Percentiles rank a stretch among this genome's conserved stretches.
phyloP scores from a whole-genome alignment of 2,888 invertebrate species.

The Stenoptilia bipunctidactyla region DNA sequence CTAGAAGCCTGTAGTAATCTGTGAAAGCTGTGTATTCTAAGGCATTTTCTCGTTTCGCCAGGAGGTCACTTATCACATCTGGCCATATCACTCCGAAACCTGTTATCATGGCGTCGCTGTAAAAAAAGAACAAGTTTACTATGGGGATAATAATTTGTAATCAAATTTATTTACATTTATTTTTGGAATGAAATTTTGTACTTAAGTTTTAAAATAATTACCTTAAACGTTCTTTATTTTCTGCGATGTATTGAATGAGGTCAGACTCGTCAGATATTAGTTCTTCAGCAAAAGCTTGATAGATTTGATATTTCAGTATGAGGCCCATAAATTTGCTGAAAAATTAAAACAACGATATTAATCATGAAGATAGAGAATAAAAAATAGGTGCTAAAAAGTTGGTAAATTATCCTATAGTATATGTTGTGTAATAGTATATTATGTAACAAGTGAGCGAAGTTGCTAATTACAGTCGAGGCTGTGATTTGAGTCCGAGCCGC shows the following conservation, averaged over 20 bases:
- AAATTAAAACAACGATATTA: no score
- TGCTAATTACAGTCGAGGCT: no score
- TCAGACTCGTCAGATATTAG: slow-evolving; percentile 51
- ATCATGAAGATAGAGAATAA: no score
- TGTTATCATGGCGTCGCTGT: slow-evolving; percentile 54
- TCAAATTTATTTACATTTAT: slow-evolving; percentile 1
- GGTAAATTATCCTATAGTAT: no score
- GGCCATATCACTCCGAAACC: slow-evolving; percentile 56
- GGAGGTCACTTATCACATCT: slow-evolving; percentile 57
- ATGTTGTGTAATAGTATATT: no score
- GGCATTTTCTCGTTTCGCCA: slow-evolving; percentile 55
- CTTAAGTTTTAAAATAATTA: slow-evolving; percentile 25
- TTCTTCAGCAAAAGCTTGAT: slow-evolving; percentile 62
- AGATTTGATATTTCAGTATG: slow-evolving; percentile 70
- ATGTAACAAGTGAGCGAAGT: no score
- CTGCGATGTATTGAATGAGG: slow-evolving; percentile 46
- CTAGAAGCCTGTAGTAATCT: slow-evolving; percentile 67
- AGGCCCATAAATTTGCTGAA: slow-evolving; percentile 69
- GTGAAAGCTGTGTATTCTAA: slow-evolving; percentile 61
- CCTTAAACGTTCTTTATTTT: slow-evolving; percentile 48
- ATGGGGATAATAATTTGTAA: slow-evolving; percentile 1
- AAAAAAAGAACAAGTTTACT: slow-evolving; percentile 16
- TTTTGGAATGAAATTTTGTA: slow-evolving; percentile 1
- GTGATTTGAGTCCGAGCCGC: no score
- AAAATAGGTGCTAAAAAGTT: no score